Evolutionary conservation across 2,797 vertebrate genomes (phyloP), one percentile per base, ranked within the genome.

Genomic region (Neosilurus mollespiculum): DNA sequence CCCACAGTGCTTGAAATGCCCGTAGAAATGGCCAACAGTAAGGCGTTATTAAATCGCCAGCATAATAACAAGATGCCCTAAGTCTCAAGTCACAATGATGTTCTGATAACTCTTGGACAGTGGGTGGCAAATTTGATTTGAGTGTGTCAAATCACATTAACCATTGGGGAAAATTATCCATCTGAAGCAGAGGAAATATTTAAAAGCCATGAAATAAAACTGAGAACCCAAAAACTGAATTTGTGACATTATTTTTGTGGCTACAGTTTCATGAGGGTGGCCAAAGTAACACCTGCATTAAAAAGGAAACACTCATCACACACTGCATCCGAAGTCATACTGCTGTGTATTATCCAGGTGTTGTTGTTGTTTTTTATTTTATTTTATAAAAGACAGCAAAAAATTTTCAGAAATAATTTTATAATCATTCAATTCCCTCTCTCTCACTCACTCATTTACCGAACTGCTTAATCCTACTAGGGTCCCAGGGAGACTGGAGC

Each of bases 201-300:
- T 56, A 87, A 83, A 83, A 65, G 81, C 71, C 75, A 82, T 69
- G 26, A 87, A 79, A 89, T 86, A 59, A 86, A 88, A 20, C 9
- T 11, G 43, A 64, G 34, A 64, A 64, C n/a, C 14, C 18, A 8
- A 78, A 26, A 26, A 53, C 16, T 26, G 24, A 26, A 62, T 62
- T 62, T 1, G 49, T 62, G 37, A 16, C 14, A 20, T 15, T 59
- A n/a, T 49, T 62, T 78, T 51, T 64, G 59, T 51, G 22, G 34
- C 49, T 24, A 16, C 15, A 16, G 43, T 24, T 77, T 30, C 30
- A 24, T 34, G 37, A 30, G n/a, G 34, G 58, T 62, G 7, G n/a
- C 53, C 37, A 59, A 61, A 62, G 22, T 78, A 64, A 78, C 58
- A 49, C 15, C 37, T 62, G 73, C 22, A 9, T 62, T 49, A 9